Evolutionary conservation across 2,113 vertebrate species (phyloP).

Genomic region (Jacana jacana): DNA sequence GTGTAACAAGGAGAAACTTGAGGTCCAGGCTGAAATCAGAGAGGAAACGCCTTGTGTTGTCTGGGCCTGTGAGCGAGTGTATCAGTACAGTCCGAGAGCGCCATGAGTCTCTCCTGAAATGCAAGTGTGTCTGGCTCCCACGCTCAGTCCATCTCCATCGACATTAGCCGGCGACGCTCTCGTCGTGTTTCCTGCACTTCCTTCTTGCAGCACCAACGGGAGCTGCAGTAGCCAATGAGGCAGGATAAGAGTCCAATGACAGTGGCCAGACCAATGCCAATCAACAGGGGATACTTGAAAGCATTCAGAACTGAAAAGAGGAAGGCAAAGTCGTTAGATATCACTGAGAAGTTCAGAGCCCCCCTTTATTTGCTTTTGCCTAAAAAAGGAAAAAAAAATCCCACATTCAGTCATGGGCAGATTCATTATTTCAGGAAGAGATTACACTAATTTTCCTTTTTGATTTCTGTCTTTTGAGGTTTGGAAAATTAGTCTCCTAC

Average conservation of each 20-base stretch:
- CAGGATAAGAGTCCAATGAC: conserved; percentile 87
- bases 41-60: conserved; percentile 27
- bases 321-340: not conserved
- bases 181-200: conserved; percentile 80
- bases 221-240: conserved; percentile 90
- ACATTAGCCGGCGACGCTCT: conserved; percentile 87
- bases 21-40: conserved; percentile 73
- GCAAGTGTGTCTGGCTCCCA: not conserved
- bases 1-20: conserved; percentile 58
- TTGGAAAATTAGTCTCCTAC: not conserved
- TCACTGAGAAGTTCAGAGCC: not conserved
- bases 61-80: conserved; percentile 38
- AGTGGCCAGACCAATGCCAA: conserved; percentile 84
- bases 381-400: not conserved
- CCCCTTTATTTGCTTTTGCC: not conserved
- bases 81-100: conserved; percentile 4
- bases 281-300: conserved; percentile 90
- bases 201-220: conserved; percentile 90
- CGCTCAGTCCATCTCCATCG: conserved; percentile 91
- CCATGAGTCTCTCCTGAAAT: not conserved
- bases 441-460: not conserved
- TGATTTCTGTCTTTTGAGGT: not conserved
- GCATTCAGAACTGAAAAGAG: conserved; percentile 86
- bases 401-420: not conserved
- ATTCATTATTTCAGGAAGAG: not conserved